Evolutionary conservation across 2,888 invertebrate genomes (phyloP).

Genomic region (Caenorhabditis auriculariae): DNA sequence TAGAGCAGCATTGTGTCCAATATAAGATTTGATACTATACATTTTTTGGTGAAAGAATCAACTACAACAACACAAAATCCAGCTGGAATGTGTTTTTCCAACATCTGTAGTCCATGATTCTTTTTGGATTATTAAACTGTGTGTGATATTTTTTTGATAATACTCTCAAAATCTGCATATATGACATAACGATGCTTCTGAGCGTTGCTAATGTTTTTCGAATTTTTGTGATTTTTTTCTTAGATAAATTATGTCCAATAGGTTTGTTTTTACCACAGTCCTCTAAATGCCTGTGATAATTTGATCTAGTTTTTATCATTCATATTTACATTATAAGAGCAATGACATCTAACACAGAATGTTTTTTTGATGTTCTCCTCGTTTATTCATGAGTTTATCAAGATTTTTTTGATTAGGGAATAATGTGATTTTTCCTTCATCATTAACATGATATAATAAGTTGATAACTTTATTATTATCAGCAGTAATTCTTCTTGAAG

Average conservation of each 20-base stretch:
- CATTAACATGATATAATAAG: conserved; percentile 21
- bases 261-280: conserved; percentile 36
- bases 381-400: conserved; percentile 19
- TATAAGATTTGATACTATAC: conserved; percentile 7
- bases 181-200: conserved; percentile 34
- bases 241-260: conserved; percentile 12
- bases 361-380: conserved; percentile 19
- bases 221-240: conserved; percentile 23
- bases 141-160: conserved; percentile 14
- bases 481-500: conserved; percentile 7
- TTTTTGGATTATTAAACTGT: conserved; percentile 8
- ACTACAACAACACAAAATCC: conserved; percentile 29
- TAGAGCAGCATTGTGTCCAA: conserved; percentile 9
- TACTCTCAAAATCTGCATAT: conserved; percentile 33
- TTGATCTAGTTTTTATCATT: conserved; percentile 16
- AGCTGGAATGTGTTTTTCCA: conserved; percentile 31
- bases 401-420: conserved; percentile 26
- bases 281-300: conserved; percentile 26
- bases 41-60: conserved; percentile 19
- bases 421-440: conserved; percentile 25
- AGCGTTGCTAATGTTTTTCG: conserved; percentile 24
- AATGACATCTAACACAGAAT: conserved; percentile 24
- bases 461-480: conserved; percentile 17
- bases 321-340: no score
- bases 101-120: conserved; percentile 24